Conservation (phyloP, 1,140 invertebrate species). For the Oryzaephilus surinamensis region DNA sequence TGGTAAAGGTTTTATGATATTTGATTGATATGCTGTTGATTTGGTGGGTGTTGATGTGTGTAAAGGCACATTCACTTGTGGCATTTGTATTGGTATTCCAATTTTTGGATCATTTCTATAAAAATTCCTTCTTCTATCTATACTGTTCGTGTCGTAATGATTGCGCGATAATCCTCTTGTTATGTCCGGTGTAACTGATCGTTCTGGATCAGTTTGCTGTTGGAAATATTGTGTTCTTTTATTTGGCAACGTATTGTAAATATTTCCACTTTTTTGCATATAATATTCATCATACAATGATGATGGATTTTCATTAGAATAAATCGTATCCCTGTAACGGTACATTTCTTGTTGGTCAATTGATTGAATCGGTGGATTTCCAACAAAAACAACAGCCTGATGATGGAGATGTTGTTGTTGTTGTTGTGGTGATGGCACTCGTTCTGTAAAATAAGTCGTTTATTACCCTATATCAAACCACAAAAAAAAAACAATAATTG, state of each 20-base stretch:
- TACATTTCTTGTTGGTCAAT: slow-evolving; percentile 16
- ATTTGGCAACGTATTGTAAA: slow-evolving; percentile 31
- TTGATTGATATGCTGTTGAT: slow-evolving; percentile 1
- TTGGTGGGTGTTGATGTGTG: background rate
- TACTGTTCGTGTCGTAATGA: background rate
- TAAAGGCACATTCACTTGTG: slow-evolving; percentile 14
- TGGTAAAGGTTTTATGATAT: slow-evolving; percentile 3
- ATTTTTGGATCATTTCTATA: slow-evolving; percentile 15
- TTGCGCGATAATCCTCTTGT: slow-evolving; percentile 38
- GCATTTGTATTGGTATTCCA: slow-evolving; percentile 27
- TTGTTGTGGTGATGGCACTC: slow-evolving; percentile 25
- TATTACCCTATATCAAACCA: no score
- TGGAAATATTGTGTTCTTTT: slow-evolving; percentile 29
- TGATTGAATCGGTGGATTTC: slow-evolving; percentile 7
- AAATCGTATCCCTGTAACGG: slow-evolving; percentile 10
- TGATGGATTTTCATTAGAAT: slow-evolving; percentile 4
- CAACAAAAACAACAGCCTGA: no score
- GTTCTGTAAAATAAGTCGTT: slow-evolving; percentile 29
- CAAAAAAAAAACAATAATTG: no score
- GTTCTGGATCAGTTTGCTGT: slow-evolving; percentile 36
- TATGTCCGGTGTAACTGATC: slow-evolving; percentile 47
- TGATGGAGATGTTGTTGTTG: no score
- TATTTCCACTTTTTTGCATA: slow-evolving; percentile 11
- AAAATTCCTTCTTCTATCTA: background rate
- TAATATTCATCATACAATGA: slow-evolving; percentile 17